These are phyloP conservation scores for Pachliopta kotzebuea DNA, from an alignment of 2,888 invertebrate genomes.

Conservation along the genomic window DNA sequence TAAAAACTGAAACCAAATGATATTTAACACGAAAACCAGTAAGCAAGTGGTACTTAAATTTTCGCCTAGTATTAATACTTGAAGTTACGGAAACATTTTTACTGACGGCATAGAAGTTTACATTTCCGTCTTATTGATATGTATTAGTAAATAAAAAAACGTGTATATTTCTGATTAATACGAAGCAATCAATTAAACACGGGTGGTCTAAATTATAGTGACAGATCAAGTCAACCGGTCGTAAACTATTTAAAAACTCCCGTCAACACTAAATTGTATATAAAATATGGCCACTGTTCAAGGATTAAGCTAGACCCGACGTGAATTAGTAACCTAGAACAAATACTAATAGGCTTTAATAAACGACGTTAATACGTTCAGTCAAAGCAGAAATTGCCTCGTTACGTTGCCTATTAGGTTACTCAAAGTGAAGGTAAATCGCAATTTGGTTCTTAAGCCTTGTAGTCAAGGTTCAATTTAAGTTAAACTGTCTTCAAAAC, in stretches of 20 bases:
- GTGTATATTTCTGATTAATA: no score
- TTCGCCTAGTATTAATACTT: not conserved
- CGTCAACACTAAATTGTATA: conserved; percentile 39
- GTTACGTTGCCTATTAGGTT: not conserved
- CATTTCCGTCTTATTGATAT: not conserved
- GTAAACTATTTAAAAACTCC: conserved; percentile 38
- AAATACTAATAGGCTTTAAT: not conserved
- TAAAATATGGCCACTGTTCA: conserved; percentile 41
- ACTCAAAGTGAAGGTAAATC: not conserved
- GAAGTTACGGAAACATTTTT: not conserved
- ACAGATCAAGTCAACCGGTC: conserved; percentile 35
- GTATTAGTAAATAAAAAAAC: not conserved
- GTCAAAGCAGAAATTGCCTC: conserved; percentile 16
- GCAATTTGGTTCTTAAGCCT: not conserved
- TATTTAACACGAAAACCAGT: no score
- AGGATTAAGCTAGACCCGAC: conserved; percentile 33
- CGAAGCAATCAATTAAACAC: conserved; percentile 14
- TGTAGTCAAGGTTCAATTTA: conserved; percentile 8
- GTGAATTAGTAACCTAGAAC: conserved; percentile 31
- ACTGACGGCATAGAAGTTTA: not conserved
- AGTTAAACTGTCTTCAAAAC: not conserved
- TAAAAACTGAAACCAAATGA: no score
- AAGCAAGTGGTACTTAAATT: no score
- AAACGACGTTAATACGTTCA: conserved; percentile 8
- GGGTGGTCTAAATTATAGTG: conserved; percentile 39